Evolutionary conservation across 1,140 invertebrate genomes (phyloP).

Genomic region (Drosophila lini): DNA sequence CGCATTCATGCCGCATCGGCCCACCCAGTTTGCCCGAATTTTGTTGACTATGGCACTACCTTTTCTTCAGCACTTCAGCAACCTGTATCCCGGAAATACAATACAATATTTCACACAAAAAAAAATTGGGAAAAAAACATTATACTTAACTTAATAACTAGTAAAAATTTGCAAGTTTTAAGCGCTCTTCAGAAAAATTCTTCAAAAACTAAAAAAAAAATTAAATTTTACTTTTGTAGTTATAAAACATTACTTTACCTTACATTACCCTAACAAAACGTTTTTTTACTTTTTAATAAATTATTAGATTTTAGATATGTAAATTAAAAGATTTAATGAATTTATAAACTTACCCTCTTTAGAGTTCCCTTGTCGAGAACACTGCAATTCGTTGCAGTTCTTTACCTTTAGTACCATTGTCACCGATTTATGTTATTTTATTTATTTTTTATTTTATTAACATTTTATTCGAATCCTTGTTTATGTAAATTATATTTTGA

Average conservation of each 20-base stretch:
- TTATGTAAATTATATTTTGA: slow-evolving; percentile 49
- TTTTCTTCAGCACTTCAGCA: too few species aligned
- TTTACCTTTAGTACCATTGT: not conserved
- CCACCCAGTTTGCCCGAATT: too few species aligned
- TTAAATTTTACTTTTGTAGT: not conserved
- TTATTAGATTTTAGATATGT: not conserved
- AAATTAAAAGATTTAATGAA: not conserved
- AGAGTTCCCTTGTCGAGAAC: not conserved
- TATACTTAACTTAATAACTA: too few species aligned
- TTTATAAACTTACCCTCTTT: not conserved
- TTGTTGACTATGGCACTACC: too few species aligned
- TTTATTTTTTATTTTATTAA: slow-evolving; percentile 29
- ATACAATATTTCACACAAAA: too few species aligned
- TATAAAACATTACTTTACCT: not conserved
- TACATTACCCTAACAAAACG: not conserved
- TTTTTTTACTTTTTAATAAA: not conserved
- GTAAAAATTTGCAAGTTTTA: too few species aligned
- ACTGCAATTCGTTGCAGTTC: not conserved
- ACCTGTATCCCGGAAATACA: too few species aligned
- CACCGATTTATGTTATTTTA: not conserved
- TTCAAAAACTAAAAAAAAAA: too few species aligned
- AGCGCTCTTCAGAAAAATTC: too few species aligned
- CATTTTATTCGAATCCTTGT: slow-evolving; percentile 59
- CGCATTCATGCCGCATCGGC: too few species aligned
- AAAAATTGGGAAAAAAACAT: too few species aligned